phyloP scores from a whole-genome alignment of 1,140 invertebrate species.

The Brachionus asplanchnoidis region DNA sequence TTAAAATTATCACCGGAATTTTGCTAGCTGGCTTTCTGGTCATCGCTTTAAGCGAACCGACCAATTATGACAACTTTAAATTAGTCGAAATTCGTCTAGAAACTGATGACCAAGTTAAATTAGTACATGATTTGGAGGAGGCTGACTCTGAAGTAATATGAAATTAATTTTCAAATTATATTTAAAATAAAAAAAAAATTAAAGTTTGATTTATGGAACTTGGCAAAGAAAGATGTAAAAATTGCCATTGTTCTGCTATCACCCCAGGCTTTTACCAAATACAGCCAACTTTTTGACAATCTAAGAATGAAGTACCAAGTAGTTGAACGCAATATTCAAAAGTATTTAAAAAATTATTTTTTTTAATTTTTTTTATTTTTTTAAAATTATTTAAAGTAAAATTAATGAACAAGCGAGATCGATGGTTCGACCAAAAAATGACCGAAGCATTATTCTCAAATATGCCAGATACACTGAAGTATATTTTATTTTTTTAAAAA shows the following conservation, averaged over 20 bases:
- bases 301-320: neutral
- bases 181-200: neutral
- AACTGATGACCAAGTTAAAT: neutral
- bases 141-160: neutral
- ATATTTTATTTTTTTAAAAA: neutral
- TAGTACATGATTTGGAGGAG: neutral
- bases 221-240: neutral
- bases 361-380: too few species aligned
- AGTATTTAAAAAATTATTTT: neutral
- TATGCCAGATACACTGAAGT: constrained; percentile 34
- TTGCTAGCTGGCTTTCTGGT: neutral
- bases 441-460: constrained; percentile 8
- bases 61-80: neutral
- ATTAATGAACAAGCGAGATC: constrained; percentile 11
- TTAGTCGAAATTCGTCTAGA: neutral
- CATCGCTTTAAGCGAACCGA: neutral
- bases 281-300: neutral
- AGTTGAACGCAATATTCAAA: constrained; percentile 30
- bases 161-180: neutral
- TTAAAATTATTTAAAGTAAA: neutral
- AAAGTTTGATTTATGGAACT: constrained; percentile 30
- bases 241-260: neutral
- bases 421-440: neutral
- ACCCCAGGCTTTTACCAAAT: neutral
- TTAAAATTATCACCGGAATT: neutral